These are phyloP conservation scores for Microplitis manilae DNA, from an alignment of 2,888 invertebrate genomes.

Conservation along the genomic window DNA sequence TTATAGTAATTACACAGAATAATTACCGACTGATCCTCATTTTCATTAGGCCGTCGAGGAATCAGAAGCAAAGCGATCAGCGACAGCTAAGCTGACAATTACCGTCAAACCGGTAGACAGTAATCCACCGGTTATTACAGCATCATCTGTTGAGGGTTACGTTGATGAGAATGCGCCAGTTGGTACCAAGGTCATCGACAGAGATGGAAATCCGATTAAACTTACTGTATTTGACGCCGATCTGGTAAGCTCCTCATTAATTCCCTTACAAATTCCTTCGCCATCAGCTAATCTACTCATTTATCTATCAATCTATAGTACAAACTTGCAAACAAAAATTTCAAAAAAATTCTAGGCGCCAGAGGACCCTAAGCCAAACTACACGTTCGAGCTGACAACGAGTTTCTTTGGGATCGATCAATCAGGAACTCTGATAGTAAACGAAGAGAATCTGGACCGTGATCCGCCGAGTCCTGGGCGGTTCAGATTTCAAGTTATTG, in stretches of 20 bases:
- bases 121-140: conserved; percentile 84
- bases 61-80: conserved; percentile 83
- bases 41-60: conserved; percentile 83
- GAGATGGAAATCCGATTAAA: conserved; percentile 78
- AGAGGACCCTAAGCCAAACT: conserved; percentile 84
- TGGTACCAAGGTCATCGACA: conserved; percentile 85
- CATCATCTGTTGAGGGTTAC: conserved; percentile 82
- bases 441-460: conserved; percentile 87
- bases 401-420: conserved; percentile 85
- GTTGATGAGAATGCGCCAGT: conserved; percentile 90
- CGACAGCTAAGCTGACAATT: conserved; percentile 86
- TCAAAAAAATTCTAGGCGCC: conserved; percentile 75
- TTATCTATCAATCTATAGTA: not conserved
- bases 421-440: conserved; percentile 83
- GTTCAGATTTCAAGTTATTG: conserved; percentile 91
- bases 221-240: conserved; percentile 88
- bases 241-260: conserved; percentile 76
- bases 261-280: not conserved
- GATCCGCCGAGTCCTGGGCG: conserved; percentile 89
- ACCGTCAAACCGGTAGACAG: conserved; percentile 90
- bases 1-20: not conserved
- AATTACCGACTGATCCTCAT: conserved; percentile 23
- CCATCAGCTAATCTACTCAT: not conserved
- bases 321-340: too few species aligned
- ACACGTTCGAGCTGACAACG: conserved; percentile 88